Percentiles rank a stretch among this genome's conserved stretches.
These are phyloP conservation scores for Lepilemur ruficaudatus DNA, from an alignment of 2,797 vertebrate species.

Conservation along the genomic window DNA sequence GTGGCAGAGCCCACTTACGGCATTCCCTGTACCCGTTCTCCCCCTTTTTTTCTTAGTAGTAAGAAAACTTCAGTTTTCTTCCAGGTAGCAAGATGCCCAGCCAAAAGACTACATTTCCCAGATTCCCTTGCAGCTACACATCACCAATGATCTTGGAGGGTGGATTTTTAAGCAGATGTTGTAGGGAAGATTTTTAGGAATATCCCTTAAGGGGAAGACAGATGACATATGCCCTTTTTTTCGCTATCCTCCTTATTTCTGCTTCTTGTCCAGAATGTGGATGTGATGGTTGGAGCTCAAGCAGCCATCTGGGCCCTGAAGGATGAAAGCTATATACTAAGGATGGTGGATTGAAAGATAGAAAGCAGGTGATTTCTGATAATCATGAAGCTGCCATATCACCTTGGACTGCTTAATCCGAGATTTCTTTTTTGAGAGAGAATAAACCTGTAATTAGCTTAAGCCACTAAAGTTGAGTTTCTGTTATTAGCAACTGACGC, in stretches of 20 bases:
- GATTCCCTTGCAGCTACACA: not conserved
- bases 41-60: not conserved
- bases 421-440: not conserved
- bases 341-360: not conserved
- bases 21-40: not conserved
- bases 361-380: not conserved
- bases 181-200: not conserved
- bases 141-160: not conserved
- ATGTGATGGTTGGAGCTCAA: not conserved
- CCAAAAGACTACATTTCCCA: slow-evolving; percentile 42
- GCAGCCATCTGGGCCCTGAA: not conserved
- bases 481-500: not conserved
- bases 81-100: not conserved
- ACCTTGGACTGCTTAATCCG: not conserved
- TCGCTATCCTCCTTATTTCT: not conserved
- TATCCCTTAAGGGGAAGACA: slow-evolving; percentile 12
- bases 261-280: not conserved
- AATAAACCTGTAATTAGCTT: not conserved
- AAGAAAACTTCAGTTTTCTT: not conserved
- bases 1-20: not conserved
- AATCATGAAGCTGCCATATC: not conserved
- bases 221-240: not conserved
- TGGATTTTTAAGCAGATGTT: not conserved
- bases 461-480: not conserved
- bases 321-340: not conserved